phyloP scores from a whole-genome alignment of 2,888 invertebrate genomes.

The Stenotaenia linearis region DNA sequence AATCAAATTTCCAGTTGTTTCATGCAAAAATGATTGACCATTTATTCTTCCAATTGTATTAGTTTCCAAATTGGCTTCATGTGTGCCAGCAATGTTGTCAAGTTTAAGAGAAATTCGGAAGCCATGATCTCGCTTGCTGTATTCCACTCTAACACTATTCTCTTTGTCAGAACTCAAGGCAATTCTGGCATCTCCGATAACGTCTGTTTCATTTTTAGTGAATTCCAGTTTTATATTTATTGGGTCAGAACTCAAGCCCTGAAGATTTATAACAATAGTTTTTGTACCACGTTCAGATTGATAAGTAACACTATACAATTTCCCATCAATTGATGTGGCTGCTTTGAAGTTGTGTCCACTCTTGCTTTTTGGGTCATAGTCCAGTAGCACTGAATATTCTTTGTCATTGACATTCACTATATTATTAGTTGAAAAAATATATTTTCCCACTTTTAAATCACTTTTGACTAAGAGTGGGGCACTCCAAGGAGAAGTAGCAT shows the following conservation, averaged over 20 bases:
- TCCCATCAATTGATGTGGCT: background rate
- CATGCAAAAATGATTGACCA: background rate
- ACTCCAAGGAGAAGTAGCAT: background rate
- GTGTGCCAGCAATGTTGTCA: background rate
- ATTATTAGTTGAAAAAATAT: background rate
- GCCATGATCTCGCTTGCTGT: background rate
- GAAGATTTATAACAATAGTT: background rate
- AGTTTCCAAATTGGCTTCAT: background rate
- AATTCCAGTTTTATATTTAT: background rate
- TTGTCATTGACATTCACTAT: background rate
- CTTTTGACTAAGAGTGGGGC: background rate
- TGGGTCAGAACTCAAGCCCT: background rate
- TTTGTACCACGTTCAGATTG: background rate
- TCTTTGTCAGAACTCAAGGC: background rate
- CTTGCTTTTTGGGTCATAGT: background rate
- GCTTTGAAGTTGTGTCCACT: background rate
- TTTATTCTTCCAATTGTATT: background rate
- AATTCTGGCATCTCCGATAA: background rate
- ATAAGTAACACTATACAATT: background rate
- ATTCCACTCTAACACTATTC: background rate
- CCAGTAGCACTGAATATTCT: background rate
- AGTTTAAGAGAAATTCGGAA: background rate
- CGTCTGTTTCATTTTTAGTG: background rate
- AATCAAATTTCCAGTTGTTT: conserved; percentile 36
- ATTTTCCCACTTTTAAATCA: background rate